Conservation (phyloP, 2,797 vertebrate species). For the Sarcophilus harrisii region DNA sequence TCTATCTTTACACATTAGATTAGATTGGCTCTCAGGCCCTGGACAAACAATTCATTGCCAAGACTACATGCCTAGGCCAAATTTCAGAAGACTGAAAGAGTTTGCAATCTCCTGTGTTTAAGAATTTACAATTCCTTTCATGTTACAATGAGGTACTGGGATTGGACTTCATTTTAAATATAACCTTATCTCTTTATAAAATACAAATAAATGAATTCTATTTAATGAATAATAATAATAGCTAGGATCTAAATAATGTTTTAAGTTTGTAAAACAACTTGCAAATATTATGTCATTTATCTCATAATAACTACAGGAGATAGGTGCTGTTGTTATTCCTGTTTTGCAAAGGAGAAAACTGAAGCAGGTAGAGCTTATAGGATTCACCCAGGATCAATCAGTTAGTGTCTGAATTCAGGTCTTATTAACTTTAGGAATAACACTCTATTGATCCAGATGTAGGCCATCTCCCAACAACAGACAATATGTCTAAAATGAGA, state of each 20-base stretch:
- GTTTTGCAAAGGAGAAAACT: background rate
- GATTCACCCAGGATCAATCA: background rate
- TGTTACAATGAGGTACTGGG: background rate
- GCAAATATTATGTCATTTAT: background rate
- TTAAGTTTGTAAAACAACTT: background rate
- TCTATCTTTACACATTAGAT: background rate
- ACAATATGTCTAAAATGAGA: background rate
- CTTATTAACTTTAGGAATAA: background rate
- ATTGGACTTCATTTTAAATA: background rate
- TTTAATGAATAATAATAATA: background rate
- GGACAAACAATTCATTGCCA: background rate
- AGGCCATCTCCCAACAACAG: background rate
- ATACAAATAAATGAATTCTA: background rate
- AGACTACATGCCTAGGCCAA: background rate
- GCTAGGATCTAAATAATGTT: background rate
- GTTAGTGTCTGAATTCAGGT: background rate
- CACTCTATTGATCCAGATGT: background rate
- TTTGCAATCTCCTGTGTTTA: background rate
- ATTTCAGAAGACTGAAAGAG: background rate
- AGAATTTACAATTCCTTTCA: background rate
- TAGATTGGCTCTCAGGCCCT: background rate
- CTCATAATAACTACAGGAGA: background rate
- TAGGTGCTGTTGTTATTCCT: background rate
- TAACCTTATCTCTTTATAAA: background rate
- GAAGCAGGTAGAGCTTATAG: background rate